Evolutionary conservation across 2,797 vertebrate genomes (phyloP), one percentile per base, ranked within the genome.

Genomic region (Molossus alvarezi): DNA sequence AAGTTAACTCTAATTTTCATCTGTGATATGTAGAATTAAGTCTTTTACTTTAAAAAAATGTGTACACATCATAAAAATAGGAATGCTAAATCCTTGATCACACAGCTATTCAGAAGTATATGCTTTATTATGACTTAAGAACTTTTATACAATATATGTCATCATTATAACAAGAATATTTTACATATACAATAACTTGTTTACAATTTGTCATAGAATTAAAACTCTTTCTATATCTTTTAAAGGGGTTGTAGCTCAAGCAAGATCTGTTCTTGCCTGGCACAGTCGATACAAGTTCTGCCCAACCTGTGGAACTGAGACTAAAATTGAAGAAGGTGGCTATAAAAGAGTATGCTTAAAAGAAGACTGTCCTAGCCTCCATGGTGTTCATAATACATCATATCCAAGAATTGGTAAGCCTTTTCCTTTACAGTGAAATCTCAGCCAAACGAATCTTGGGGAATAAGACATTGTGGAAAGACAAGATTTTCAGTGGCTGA

Each of bases 351-450:
- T 97, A 55, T 99, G 99, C 91, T 96, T 99, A 76, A 99, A 98
- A 96, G 73, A 98, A 18, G 97, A 92, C 75, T 99, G 99, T 88
- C 98, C 98, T 67, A 99, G 99, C 96, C 99, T 98, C 27, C 98
- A 98, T n/a, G 99, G 99, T 0, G 98, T 99, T 91, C 99, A 99
- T 97, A 99, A 99, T 97, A 99, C 99, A 7, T 99, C 99, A 37
- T 99, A 99, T 81, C 99, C 99, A 82, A 99, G 99, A 98, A 99
- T 99, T 55, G 99, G 99, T 99, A 98, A 98, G 99, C 69, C 37
- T 84, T 85, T 88, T 92, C 53, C 80, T 76, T 80, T 55, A 69
- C 21, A 65, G 45, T 90, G 64, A 90, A 88, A 33, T 84, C 72
- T 87, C 33, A 67, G 37, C 64, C 73, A 65, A 55, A 37, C 75